A percentile compares a stretch with the other conserved stretches of the same genome.
These are phyloP conservation scores for Hesperophylax magnus DNA, from an alignment of 1,140 invertebrate species.

Conservation along the genomic window DNA sequence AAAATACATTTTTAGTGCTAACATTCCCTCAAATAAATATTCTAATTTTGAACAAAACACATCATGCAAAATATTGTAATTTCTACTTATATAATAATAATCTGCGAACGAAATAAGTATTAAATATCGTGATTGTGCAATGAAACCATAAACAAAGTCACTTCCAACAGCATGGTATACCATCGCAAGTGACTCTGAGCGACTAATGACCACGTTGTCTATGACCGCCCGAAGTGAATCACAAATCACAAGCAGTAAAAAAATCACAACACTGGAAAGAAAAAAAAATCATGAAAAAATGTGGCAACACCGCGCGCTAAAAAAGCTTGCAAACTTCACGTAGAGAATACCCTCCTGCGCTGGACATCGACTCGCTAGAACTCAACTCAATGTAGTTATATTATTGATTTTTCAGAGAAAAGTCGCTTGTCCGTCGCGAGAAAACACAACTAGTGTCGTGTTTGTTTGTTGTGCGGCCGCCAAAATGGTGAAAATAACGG, in stretches of 20 bases:
- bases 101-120: too few relatives aligned
- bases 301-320: constrained; percentile 73
- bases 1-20: too few relatives aligned
- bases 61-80: too few relatives aligned
- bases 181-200: background rate
- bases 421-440: constrained; percentile 71
- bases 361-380: constrained; percentile 72
- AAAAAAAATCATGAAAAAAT: constrained; percentile 71
- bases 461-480: constrained; percentile 69
- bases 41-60: too few relatives aligned
- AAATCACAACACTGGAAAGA: constrained; percentile 68
- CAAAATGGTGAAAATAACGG: constrained; percentile 68
- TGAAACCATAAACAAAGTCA: too few relatives aligned
- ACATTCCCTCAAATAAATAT: too few relatives aligned
- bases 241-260: constrained; percentile 66
- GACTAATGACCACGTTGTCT: constrained; percentile 51
- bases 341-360: constrained; percentile 68
- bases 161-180: too few relatives aligned
- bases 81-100: too few relatives aligned
- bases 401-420: constrained; percentile 74
- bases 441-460: constrained; percentile 70
- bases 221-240: constrained; percentile 64
- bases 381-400: constrained; percentile 67
- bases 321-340: constrained; percentile 74
- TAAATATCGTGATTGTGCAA: too few relatives aligned